Base-by-base conservation (phyloP, 2,888 invertebrate genomes). In the Xanthia togata region DNA sequence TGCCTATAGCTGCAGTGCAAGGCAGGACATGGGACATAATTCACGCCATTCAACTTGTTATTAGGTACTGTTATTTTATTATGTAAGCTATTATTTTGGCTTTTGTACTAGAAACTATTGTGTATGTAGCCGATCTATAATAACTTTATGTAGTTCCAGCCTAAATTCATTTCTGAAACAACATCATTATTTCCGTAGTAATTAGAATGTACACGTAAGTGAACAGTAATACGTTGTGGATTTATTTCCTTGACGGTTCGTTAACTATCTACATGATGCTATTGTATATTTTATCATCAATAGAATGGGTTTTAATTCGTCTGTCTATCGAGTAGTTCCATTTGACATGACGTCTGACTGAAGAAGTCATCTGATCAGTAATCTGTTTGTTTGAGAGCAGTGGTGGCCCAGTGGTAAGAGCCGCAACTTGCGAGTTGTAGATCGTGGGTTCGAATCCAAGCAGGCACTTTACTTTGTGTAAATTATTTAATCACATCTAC, bases 171-270 rank as follows among this genome's bases (percentile, higher is more conserved):
- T 59, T 35, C 26, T 60, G 64, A 35, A 69, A 72, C 64, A 69
- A 76, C 65, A 72, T 50, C 55, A 69, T 76, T 65, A 60, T 81
- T 81, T 71, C 53, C 23, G 50, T 35, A 35, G 53, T 77, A 81
- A 81, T 76, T 71, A 81, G 53, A 71, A 60, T 65, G 50, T 72
- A 50, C 26, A 17, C 17, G 38, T 60, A 59, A 64, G 20, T 64
- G 47, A 55, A 65, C 70, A 64, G 60, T n/a, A 81, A 70, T 62
- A 41, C 41, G 23, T 41, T 64, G 63, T 64, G 64, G 71, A 76
- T 81, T 76, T 71, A 76, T 76, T 81, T 64, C 17, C 57, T 68
- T 74, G 68, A 74, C n/a, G 41, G 55, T 11, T 57, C 31, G 63
- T 68, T 70, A 63, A 69, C 38, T 53, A 38, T n/a, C 31, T 44